Base-by-base conservation (phyloP, 2,888 invertebrate species). In the Pecten maximus region DNA sequence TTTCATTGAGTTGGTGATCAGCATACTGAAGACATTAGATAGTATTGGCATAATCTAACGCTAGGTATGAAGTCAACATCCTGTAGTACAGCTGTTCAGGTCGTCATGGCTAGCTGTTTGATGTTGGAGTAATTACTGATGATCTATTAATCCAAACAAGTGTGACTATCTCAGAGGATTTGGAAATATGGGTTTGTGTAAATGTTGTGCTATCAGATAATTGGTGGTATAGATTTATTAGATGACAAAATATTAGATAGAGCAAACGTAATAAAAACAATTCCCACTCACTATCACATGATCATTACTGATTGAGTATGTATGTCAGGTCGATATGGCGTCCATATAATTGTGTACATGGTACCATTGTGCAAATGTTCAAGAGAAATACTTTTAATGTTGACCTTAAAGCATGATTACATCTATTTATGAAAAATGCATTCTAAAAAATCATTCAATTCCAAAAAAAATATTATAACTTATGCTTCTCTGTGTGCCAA, bases 221-320 rank as follows among this genome's bases (percentile, higher is more conserved):
- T 74, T 74, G 74, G 74, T 35, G 74, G 74, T 74, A 74, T 74
- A 74, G 74, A 74, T 74, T 74, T 74, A 35, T 74, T 35, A 74
- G 74, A 74, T 74, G 74, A 74, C 35, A 8, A 74, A 35, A 74
- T 74, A 74, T 35, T 35, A 35, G 0, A 35, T 28, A 35, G 74
- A 0, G 74, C 10, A 74, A 74, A 74, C 74, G 35, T 6, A 74
- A 35, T 35, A 74, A 74, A 74, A 35, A 54, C 54, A 74, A 54
- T 28, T 28, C 60, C 23, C 60, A 60, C 60, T 35, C 74, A 74
- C 74, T 28, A 35, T 74, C 2, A 35, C 16, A 35, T 74, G 74
- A 74, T 74, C 35, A 35, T 10, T 10, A 44, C 44, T 10, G 6
- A 44, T 44, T 44, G 12, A 10, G 6, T 44, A 44, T 44, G 44